Base-by-base conservation (phyloP, 1,140 invertebrate species). In the Eufriesea mexicana region DNA sequence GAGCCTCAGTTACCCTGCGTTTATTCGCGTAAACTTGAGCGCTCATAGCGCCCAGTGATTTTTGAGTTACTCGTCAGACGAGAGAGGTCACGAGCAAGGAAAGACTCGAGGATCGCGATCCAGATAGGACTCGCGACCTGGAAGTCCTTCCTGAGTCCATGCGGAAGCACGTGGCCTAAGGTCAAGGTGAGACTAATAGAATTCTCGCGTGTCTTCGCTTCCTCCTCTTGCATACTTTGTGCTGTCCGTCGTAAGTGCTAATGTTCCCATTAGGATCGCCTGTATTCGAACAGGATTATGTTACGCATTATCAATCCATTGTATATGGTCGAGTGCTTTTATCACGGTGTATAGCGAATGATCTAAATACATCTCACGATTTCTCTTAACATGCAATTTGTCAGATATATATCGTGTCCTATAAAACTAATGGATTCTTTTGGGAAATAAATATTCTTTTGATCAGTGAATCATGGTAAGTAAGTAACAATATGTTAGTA, bases 1-100 rank as follows among this genome's bases (percentile, higher is more conserved):
- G 82, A 89, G 84, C n/a, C 90, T 90, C 92, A 93, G 92, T 93
- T 92, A 93, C 92, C 91, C 90, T 91, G 92, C 89, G 91, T 91
- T 92, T 92, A 93, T 93, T 89, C 92, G 87, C 83, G 85, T 89
- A 91, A 91, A 89, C 77, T 90, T 84, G 88, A 91, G 88, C 89
- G 91, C 86, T 89, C 89, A 79, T 83, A 84, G 81, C 83, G 89
- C 80, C 61, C 73, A 49, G 80, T 75, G 84, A 78, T 81, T 77
- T 89, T 86, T 68, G 14, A 76, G 59, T 54, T 73, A 75, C 72
- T 74, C 75, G 76, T 55, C 57, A 71, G 35, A 68, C 86, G 49
- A 68, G 74, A 66, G 76, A 76, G 61, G 83, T 85, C 68, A 72
- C 85, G 85, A 72, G 61, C 51, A 51, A 47, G 73, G 82, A 64